A percentile compares a stretch with the other conserved stretches of the same genome.
phyloP scores from a whole-genome alignment of 1,140 invertebrate genomes.

The Oedothorax gibbosus region DNA sequence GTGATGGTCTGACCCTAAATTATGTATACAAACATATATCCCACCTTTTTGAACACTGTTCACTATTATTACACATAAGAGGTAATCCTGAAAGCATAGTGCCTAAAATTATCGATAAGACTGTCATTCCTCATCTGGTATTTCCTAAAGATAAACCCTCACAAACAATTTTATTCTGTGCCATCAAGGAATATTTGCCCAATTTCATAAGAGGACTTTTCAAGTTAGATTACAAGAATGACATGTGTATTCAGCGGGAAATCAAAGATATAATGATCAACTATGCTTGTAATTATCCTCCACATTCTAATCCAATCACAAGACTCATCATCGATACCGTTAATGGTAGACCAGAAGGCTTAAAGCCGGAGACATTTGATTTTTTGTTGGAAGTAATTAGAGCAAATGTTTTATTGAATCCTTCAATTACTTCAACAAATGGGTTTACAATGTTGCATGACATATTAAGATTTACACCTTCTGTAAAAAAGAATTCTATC shows the following conservation, averaged over 20 bases:
- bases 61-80: conserved; percentile 17
- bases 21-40: conserved; percentile 32
- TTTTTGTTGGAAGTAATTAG: conserved; percentile 36
- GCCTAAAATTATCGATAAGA: conserved; percentile 30
- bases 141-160: conserved; percentile 40
- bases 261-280: conserved; percentile 24
- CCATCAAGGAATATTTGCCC: conserved; percentile 36
- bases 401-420: background rate
- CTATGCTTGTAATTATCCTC: background rate
- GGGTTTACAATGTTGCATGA: conserved; percentile 25
- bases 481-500: background rate
- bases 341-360: background rate
- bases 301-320: conserved; percentile 14
- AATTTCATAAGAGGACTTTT: conserved; percentile 31
- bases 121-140: background rate
- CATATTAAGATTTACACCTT: conserved; percentile 18
- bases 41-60: conserved; percentile 35
- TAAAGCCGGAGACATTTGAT: conserved; percentile 9
- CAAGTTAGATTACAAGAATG: conserved; percentile 42
- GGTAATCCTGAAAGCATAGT: conserved; percentile 11
- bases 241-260: conserved; percentile 12
- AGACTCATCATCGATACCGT: conserved; percentile 6
- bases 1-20: background rate
- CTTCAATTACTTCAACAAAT: background rate
- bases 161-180: conserved; percentile 6